A percentile compares a stretch with the other conserved stretches of the same genome.
Conservation (phyloP, 2,113 vertebrate genomes). For the Phrynosoma platyrhinos region DNA sequence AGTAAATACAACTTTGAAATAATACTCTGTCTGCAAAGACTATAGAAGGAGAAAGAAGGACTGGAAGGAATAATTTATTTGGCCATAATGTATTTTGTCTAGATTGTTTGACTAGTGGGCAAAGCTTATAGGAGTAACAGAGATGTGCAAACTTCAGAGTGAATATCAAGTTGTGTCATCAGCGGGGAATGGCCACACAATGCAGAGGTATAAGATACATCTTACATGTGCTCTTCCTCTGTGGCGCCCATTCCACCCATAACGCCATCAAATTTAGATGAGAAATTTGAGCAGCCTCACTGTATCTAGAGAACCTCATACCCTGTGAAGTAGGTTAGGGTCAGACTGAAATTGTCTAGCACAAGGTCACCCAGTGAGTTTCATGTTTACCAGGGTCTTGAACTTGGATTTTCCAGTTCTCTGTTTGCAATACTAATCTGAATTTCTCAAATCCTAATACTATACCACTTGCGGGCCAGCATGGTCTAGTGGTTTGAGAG, state of each 20-base stretch:
- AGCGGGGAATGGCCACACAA: not conserved
- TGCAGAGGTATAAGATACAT: not conserved
- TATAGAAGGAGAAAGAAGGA: no score
- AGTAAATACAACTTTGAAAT: not conserved
- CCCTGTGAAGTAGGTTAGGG: not conserved
- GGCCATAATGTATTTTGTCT: no score
- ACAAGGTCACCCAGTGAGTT: not conserved
- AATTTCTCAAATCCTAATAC: not conserved
- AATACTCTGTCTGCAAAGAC: not conserved
- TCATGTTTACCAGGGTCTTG: not conserved
- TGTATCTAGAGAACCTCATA: no score
- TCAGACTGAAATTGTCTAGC: not conserved
- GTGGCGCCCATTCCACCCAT: not conserved
- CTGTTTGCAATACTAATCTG: not conserved
- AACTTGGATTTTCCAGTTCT: not conserved
- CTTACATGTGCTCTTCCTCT: not conserved
- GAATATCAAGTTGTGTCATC: not conserved
- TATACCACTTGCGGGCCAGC: no score
- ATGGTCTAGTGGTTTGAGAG: no score
- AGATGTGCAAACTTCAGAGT: no score
- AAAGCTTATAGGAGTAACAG: not conserved
- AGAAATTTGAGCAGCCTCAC: not conserved
- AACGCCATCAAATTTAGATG: not conserved
- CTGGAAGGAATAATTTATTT: not conserved
- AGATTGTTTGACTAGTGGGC: not conserved